Base-by-base conservation (phyloP, 1,140 invertebrate genomes). In the Papilio helenus region DNA sequence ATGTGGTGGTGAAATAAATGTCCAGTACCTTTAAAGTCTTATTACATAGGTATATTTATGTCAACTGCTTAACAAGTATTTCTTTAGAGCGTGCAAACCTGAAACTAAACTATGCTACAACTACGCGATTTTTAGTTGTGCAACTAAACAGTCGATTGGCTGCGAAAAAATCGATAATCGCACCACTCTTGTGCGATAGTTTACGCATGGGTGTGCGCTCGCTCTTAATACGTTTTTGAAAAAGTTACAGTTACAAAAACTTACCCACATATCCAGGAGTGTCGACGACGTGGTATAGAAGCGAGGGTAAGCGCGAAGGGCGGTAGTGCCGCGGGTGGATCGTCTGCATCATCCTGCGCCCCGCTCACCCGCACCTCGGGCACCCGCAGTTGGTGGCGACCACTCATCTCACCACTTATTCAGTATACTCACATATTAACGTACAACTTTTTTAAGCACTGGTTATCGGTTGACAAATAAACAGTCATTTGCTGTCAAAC, bases 221-320 rank as follows among this genome's bases (percentile, higher is more conserved):
- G n/a, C n/a, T n/a, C n/a, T n/a, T n/a, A 2, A 39, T 8, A 39
- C 1, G 5, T 39, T 39, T 39, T 55, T 55, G 16, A 55, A 23
- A 23, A 20, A 20, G 44, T 18, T n/a, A 12, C 9, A 65, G 5
- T 39, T 8, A 39, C 34, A 39, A 3, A 20, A 18, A 76, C 91
- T 91, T 84, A 94, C 93, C 93, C 87, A 80, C 93, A 94, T 85
- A 94, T 94, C 93, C 93, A 94, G 16, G 92, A 94, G 58, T 94
- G 93, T 61, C 93, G 83, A 9, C 93, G 85, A 68, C 93, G 85
- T 26, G 93, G 93, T 86, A 94, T 94, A 2, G 86, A 85, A 3
- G 92, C 87, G 23, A 94, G 88, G 5, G 92, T 93, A 49, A 94
- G 88, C 4, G 92, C 91, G 72, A 93, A 93, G 16, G 92, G 93